Evolutionary conservation across 2,797 vertebrate genomes (phyloP), one percentile per base, ranked within the genome.

Genomic region (Lepilemur ruficaudatus): DNA sequence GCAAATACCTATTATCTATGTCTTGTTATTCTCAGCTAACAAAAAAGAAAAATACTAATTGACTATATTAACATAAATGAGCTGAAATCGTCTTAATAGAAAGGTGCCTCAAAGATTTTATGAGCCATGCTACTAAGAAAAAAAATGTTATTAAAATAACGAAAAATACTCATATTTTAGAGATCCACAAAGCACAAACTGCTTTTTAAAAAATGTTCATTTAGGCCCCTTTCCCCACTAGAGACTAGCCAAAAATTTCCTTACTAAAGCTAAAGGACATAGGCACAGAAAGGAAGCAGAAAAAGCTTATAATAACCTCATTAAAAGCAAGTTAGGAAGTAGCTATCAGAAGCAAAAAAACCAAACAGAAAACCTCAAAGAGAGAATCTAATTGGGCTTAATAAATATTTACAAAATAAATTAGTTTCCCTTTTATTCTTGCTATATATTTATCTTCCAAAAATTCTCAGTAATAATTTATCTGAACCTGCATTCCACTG

Each of bases 331-430:
- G 41, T 59, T 57, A 82, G 46, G 86, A 95, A 90, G 57, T 6
- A 70, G 28, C 63, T 57, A 52, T 48, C 52, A 17, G 48, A 94
- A 89, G 35, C 28, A 92, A 11, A 43, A 84, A 20, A 38, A 4
- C 38, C 7, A 72, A 38, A 72, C 38, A 72, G 13, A 1, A 73
- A 59, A 18, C 65, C n/a, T 72, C 15, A 50, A 50, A 50, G 83
- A 61, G n/a, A 76, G 57, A 69, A 69, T 91, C 52, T 82, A 84
- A 88, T 15, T 91, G 50, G 25, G 18, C 43, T 79, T 87, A 35
- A 92, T 72, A 94, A 70, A 35, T 80, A 92, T 84, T 90, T 92
- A 89, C 67, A 73, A 93, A 35, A 91, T 65, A 76, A 88, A 69
- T 23, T 30, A 65, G 1, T 52, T 84, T 84, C 72, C 81, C 46